phyloP scores from a whole-genome alignment of 2,113 vertebrate genomes.

The Pseudorhombus dupliciocellatus region DNA sequence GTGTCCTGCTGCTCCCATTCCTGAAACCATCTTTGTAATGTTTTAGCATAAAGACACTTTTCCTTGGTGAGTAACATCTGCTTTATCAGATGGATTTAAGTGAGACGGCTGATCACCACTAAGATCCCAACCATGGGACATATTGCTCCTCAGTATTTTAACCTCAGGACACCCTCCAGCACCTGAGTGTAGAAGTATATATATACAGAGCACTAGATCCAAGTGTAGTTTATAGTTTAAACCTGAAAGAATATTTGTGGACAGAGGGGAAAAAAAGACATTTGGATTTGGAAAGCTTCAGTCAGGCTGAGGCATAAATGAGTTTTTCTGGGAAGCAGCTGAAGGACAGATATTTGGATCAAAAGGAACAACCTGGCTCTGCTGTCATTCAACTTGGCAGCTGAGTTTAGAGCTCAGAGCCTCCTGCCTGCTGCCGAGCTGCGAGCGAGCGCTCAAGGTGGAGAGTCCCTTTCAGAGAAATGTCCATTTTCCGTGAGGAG shows the following conservation, averaged over 20 bases:
- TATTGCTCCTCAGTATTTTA: no score
- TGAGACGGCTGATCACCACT: no score
- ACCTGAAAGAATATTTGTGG: slow-evolving; percentile 5
- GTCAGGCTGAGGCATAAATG: slow-evolving; percentile 9
- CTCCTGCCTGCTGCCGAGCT: slow-evolving; percentile 8
- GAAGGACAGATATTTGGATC: slow-evolving; percentile 23
- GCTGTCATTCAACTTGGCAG: slow-evolving; percentile 25
- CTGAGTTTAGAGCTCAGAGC: slow-evolving; percentile 15
- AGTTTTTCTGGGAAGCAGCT: slow-evolving; percentile 35
- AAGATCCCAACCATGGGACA: no score
- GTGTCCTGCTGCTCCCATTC: not conserved
- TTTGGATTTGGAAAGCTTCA: slow-evolving; percentile 22
- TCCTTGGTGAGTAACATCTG: not conserved
- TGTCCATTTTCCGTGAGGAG: slow-evolving; percentile 25
- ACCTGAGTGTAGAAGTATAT: not conserved
- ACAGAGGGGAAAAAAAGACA: slow-evolving; percentile 8
- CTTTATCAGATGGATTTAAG: not conserved
- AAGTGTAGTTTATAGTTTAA: not conserved
- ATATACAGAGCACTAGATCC: not conserved
- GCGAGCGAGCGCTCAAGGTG: slow-evolving; percentile 20
- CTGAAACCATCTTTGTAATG: not conserved
- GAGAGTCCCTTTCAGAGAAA: slow-evolving; percentile 16
- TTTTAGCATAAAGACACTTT: not conserved
- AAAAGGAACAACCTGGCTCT: slow-evolving; percentile 1
- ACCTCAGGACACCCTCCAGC: no score